Percentiles rank a stretch among this genome's conserved stretches.
phyloP scores from a whole-genome alignment of 1,140 invertebrate species.

The Alviniconcha marisindica region DNA sequence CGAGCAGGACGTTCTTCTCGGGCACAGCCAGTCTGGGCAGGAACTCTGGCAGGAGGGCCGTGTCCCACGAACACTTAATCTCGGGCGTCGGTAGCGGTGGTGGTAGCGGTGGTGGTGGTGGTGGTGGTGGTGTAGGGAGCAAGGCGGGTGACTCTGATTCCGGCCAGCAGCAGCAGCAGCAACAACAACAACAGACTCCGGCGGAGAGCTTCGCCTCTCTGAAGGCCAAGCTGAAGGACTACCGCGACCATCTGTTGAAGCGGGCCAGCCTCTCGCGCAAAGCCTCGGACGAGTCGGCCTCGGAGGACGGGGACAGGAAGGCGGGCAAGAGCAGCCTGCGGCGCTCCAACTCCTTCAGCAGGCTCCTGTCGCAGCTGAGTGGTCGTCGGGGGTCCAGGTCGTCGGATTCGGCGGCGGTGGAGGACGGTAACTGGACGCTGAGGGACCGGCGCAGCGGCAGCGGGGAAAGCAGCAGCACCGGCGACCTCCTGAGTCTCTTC shows the following conservation, averaged over 20 bases:
- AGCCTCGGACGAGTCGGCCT: conserved; percentile 1
- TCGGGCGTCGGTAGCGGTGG: background rate
- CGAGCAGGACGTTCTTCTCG: conserved; percentile 3
- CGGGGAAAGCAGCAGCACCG: background rate
- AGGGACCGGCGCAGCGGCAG: background rate
- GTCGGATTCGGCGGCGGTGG: background rate
- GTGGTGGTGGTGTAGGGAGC: background rate
- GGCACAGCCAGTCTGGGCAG: conserved; percentile 32
- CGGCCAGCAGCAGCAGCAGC: background rate
- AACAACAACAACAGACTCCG: conserved; percentile 13
- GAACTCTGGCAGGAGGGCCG: background rate
- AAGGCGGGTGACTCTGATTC: background rate
- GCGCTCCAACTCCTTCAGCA: conserved; percentile 61
- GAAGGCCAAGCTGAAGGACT: conserved; percentile 70
- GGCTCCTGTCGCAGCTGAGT: conserved; percentile 38
- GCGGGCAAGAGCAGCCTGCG: conserved; percentile 56
- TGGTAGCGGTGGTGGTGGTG: background rate
- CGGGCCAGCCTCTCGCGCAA: conserved; percentile 50
- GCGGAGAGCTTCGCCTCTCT: conserved; percentile 67
- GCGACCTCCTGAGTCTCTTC: background rate
- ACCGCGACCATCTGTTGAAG: conserved; percentile 64
- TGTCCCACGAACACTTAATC: background rate
- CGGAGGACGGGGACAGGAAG: conserved; percentile 34
- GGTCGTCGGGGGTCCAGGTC: conserved; percentile 32
- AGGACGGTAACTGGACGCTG: conserved; percentile 46